Conservation (phyloP, 2,888 invertebrate genomes). For the Plutella xylostella region DNA sequence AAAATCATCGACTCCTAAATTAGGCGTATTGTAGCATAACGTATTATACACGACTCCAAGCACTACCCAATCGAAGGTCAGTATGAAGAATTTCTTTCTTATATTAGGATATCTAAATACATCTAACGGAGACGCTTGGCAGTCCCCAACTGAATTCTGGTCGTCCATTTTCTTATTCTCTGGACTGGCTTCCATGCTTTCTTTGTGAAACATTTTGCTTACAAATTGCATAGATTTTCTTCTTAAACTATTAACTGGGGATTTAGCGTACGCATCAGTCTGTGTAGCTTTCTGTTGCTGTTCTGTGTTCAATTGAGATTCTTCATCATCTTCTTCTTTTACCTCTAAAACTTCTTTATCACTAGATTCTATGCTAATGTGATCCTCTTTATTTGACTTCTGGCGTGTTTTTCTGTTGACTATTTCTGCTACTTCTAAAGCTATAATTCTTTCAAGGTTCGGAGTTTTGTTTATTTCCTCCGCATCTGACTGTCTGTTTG, state of each 20-base stretch:
- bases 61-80: constrained; percentile 75
- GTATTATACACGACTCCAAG: constrained; percentile 78
- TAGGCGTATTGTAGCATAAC: constrained; percentile 74
- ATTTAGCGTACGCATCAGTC: constrained; percentile 33
- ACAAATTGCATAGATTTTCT: constrained; percentile 49
- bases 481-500: constrained; percentile 32
- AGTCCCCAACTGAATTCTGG: constrained; percentile 54
- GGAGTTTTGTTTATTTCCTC: constrained; percentile 24
- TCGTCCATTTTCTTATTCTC: constrained; percentile 54
- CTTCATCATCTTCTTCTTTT: constrained; percentile 27
- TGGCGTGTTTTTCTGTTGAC: constrained; percentile 35
- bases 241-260: constrained; percentile 38
- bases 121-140: constrained; percentile 72
- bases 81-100: constrained; percentile 73
- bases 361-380: neutral
- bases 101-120: constrained; percentile 74
- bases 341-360: constrained; percentile 20
- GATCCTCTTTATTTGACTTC: constrained; percentile 17
- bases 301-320: constrained; percentile 27
- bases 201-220: constrained; percentile 40
- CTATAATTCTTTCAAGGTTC: constrained; percentile 39
- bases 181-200: constrained; percentile 33
- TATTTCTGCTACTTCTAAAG: constrained; percentile 43
- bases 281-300: constrained; percentile 37
- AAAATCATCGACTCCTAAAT: constrained; percentile 76